Evolutionary conservation across 2,888 invertebrate genomes (phyloP).

Genomic region (Myopa testacea): DNA sequence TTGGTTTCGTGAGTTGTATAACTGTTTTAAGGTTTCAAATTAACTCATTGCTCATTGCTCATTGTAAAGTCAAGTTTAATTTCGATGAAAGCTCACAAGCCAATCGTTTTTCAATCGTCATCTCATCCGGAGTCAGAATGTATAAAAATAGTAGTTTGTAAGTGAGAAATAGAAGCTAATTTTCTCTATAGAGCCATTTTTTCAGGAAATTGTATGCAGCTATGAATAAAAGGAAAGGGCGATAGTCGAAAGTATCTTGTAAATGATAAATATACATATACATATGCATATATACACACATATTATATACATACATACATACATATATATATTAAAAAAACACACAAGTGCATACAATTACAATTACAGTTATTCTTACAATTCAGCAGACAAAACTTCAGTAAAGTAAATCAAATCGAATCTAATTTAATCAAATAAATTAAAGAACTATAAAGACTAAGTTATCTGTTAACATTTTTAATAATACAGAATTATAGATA

Average conservation of each 20-base stretch:
- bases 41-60: background rate
- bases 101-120: too few relatives aligned
- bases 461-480: conserved; percentile 4
- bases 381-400: background rate
- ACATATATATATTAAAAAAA: background rate
- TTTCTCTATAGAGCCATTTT: too few relatives aligned
- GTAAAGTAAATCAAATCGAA: background rate
- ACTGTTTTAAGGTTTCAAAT: background rate
- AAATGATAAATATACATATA: background rate
- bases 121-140: background rate
- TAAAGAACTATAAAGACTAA: conserved; percentile 12
- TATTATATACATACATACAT: background rate
- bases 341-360: conserved; percentile 1
- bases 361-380: background rate
- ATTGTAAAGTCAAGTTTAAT: background rate
- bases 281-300: background rate
- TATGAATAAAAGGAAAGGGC: background rate
- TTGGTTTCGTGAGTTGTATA: too few relatives aligned
- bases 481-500: conserved; percentile 24
- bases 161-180: background rate
- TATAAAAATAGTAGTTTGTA: background rate
- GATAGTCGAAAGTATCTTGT: background rate
- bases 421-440: conserved; percentile 8
- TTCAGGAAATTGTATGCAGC: background rate
- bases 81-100: background rate